These are phyloP conservation scores for Crypturellus tataupa DNA, from an alignment of 2,797 vertebrate genomes.

Conservation along the genomic window DNA sequence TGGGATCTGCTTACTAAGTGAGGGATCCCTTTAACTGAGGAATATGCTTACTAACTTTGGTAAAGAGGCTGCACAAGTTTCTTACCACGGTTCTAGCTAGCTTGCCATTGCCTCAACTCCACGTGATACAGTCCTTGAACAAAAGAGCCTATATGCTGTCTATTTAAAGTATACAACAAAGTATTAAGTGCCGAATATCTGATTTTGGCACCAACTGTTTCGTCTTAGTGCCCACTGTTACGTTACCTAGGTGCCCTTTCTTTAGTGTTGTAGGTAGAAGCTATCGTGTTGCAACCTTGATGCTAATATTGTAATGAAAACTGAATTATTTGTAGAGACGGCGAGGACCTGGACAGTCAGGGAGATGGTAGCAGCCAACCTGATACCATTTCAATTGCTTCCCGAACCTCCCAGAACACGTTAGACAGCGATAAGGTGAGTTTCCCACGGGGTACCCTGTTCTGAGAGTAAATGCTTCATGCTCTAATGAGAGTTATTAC, in stretches of 20 bases:
- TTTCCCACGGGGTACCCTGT: background rate
- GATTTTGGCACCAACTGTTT: background rate
- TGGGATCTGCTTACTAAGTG: background rate
- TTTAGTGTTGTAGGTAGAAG: background rate
- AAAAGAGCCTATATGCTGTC: background rate
- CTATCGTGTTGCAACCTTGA: background rate
- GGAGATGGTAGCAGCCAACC: slow-evolving; percentile 98
- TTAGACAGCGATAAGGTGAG: slow-evolving; percentile 98
- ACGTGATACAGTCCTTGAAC: background rate
- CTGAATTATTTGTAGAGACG: slow-evolving; percentile 85
- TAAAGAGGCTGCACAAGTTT: background rate
- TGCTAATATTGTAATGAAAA: background rate
- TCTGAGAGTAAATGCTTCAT: background rate
- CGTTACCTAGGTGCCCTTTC: background rate
- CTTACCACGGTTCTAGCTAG: background rate
- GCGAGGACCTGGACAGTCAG: slow-evolving; percentile 97
- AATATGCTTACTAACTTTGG: background rate
- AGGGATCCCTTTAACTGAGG: too few relatives aligned
- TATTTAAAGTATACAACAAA: background rate
- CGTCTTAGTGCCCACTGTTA: background rate
- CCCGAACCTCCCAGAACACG: slow-evolving; percentile 97
- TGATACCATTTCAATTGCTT: slow-evolving; percentile 97
- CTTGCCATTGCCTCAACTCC: background rate
- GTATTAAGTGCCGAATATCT: background rate
- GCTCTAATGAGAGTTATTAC: background rate